phyloP scores from a whole-genome alignment of 1,140 invertebrate species.

The Coptotermes formosanus region DNA sequence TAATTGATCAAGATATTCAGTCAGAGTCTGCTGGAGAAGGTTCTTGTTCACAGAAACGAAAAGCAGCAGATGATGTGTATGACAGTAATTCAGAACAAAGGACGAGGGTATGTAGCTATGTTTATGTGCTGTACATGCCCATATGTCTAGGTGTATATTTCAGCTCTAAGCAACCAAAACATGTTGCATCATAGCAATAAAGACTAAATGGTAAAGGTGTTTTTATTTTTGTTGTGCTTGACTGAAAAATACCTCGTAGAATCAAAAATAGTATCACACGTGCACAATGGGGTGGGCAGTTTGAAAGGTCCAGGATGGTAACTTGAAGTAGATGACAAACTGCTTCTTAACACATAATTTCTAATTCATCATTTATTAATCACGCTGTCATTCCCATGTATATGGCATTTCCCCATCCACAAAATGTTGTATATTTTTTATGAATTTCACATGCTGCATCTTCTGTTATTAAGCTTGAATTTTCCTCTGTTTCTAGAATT shows the following conservation, averaged over 20 bases:
- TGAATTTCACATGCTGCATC: background rate
- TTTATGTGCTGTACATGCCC: background rate
- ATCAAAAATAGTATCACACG: too few relatives aligned
- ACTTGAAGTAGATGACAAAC: background rate
- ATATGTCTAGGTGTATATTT: background rate
- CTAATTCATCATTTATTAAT: too few relatives aligned
- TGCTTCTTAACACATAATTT: background rate
- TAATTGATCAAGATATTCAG: background rate
- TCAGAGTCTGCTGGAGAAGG: background rate
- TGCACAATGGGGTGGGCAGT: too few relatives aligned
- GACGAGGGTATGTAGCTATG: background rate
- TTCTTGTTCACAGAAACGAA: background rate
- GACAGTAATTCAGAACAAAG: background rate
- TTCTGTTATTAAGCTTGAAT: background rate
- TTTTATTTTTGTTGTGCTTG: too few relatives aligned
- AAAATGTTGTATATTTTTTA: background rate
- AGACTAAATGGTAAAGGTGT: too few relatives aligned
- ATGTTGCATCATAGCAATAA: too few relatives aligned
- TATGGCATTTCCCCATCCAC: background rate
- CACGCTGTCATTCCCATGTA: too few relatives aligned
- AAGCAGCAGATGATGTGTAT: background rate
- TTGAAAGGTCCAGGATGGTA: background rate
- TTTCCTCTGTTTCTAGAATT: background rate
- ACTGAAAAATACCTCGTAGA: too few relatives aligned
- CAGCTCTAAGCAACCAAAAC: background rate